Base-by-base conservation (phyloP, 2,113 vertebrate genomes). In the Formicarius rufipectus region DNA sequence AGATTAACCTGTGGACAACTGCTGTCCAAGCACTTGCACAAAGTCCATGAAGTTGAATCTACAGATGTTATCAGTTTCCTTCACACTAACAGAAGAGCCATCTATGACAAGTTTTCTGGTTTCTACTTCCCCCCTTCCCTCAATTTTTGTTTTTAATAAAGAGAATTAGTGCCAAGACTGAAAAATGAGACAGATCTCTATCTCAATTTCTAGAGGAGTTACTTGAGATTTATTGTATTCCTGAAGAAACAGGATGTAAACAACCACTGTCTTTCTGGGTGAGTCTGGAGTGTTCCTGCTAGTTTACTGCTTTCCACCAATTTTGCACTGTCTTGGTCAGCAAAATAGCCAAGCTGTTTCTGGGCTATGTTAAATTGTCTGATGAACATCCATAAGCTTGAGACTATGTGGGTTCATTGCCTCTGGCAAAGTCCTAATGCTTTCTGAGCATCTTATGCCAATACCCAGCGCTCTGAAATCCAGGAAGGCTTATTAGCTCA, bases 141-240 rank as follows among this genome's bases (percentile, higher is more conserved):
- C 40, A 45, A 9, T 89, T 95, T 90, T 96, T 95, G 89, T 96
- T 95, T 96, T 90, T 75, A 92, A 72, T 92, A 49, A 92, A 84
- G 52, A 59, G 22, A 49, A 64, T 60, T 87, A 93, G 30, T 92
- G 93, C 89, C 96, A 89, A 95, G 93, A 87, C 73, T 59, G 47
- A 95, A 96, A 95, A 97, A 95, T 91, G 94, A 39, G 2, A 90
- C 86, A 95, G 94, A 95, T 96, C 69, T 60, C 52, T 97, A 91
- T 96, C 96, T 95, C 80, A 87, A 95, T 86, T 89, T 95, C 47
- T 52, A 84, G 60, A 96, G 81, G 80, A 91, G 93, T 93, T 79
- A 87, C 80, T 97, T 96, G 89, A 75, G 95, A 95, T 94, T 97
- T 96, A 96, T 96, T 95, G 86, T 95, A 95, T 89, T 95, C 75